Conservation (phyloP, 2,888 invertebrate genomes). For the Aricia artaxerxes region DNA sequence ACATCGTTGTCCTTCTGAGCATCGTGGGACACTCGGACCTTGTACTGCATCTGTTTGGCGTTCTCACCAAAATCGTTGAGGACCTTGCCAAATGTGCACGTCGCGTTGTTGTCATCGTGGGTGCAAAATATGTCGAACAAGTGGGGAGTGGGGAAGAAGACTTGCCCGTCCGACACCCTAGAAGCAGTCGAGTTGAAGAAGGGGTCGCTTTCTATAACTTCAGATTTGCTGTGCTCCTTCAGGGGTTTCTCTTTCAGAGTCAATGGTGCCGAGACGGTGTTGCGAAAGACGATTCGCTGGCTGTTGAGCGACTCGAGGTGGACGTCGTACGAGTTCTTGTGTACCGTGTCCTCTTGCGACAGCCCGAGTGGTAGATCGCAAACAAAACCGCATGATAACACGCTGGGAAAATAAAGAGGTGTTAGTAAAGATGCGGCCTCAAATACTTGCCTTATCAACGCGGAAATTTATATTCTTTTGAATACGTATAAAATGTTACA, state of each 20-base stretch:
- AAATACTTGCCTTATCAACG: slow-evolving; percentile 33
- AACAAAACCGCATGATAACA: slow-evolving; percentile 81
- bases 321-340: slow-evolving; percentile 78
- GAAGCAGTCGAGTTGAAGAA: slow-evolving; percentile 80
- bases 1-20: slow-evolving; percentile 53
- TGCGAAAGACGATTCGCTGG: slow-evolving; percentile 65
- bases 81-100: slow-evolving; percentile 63
- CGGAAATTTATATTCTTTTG: background rate
- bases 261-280: slow-evolving; percentile 59
- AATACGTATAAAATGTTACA: background rate
- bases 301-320: slow-evolving; percentile 65
- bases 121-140: slow-evolving; percentile 69
- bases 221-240: slow-evolving; percentile 75
- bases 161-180: slow-evolving; percentile 72
- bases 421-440: slow-evolving; percentile 30
- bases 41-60: slow-evolving; percentile 50
- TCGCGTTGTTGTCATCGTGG: slow-evolving; percentile 59
- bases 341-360: slow-evolving; percentile 71
- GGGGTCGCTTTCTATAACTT: slow-evolving; percentile 79
- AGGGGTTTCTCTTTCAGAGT: slow-evolving; percentile 55
- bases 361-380: slow-evolving; percentile 73
- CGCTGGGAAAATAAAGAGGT: slow-evolving; percentile 49
- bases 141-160: slow-evolving; percentile 83
- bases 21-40: slow-evolving; percentile 61
- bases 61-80: slow-evolving; percentile 54